These are phyloP conservation scores for Oncorhynchus clarkii DNA, from an alignment of 2,113 vertebrate species.

Conservation along the genomic window DNA sequence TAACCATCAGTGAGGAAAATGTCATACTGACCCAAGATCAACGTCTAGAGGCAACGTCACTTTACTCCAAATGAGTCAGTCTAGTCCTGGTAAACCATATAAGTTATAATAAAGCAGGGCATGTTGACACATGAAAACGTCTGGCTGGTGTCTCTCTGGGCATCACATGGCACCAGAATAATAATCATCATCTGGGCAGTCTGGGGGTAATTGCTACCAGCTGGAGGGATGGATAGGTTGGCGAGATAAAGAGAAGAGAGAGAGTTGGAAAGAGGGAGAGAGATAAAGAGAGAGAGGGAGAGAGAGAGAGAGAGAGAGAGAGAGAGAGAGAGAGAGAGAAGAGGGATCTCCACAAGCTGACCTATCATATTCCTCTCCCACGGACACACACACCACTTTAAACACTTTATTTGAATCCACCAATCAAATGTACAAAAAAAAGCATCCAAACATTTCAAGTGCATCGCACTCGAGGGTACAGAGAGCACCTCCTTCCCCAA, in stretches of 20 bases:
- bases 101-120: conserved; percentile 47
- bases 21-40: too few relatives aligned
- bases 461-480: too few relatives aligned
- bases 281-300: background rate
- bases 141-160: conserved; percentile 35
- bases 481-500: too few relatives aligned
- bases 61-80: conserved; percentile 33
- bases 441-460: too few relatives aligned
- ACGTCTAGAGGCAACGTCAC: background rate
- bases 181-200: conserved; percentile 29
- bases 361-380: background rate
- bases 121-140: conserved; percentile 44
- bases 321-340: background rate
- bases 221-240: conserved; percentile 11
- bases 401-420: too few relatives aligned
- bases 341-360: background rate
- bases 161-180: conserved; percentile 33
- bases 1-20: too few relatives aligned
- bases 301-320: background rate
- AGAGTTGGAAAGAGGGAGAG: background rate
- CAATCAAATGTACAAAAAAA: too few relatives aligned
- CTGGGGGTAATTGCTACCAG: conserved; percentile 42
- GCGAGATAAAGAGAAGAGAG: background rate
- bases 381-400: too few relatives aligned
- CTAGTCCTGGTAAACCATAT: conserved; percentile 25